Conservation (phyloP, 2,797 vertebrate genomes). For the Myotis pilosus region DNA sequence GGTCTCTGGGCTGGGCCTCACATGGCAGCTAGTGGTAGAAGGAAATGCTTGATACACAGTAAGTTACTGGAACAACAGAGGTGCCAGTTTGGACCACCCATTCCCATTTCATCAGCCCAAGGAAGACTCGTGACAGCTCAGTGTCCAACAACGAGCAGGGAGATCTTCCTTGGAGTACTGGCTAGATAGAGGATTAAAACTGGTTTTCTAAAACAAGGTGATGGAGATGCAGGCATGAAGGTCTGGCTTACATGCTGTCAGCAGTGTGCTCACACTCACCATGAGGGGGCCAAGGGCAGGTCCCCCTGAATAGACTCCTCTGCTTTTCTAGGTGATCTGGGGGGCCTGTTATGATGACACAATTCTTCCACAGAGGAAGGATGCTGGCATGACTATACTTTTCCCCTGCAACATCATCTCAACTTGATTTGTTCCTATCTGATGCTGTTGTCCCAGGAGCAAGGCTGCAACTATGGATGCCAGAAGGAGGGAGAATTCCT, state of each 20-base stretch:
- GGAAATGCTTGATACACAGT: not conserved
- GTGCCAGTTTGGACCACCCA: not conserved
- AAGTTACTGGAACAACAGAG: not conserved
- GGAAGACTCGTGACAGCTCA: not conserved
- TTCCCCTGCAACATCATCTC: too few species aligned
- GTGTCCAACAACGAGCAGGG: not conserved
- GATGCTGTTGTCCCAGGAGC: not conserved
- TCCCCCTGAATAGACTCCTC: not conserved
- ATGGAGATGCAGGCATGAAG: not conserved
- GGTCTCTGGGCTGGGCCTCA: not conserved
- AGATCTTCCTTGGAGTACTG: not conserved
- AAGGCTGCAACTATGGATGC: not conserved
- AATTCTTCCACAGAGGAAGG: not conserved
- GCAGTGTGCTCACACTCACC: too few species aligned
- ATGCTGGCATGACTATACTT: too few species aligned
- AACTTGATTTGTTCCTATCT: not conserved
- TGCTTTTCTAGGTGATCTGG: not conserved
- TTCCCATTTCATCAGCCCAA: not conserved
- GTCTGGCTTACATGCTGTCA: not conserved
- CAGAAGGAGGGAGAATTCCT: not conserved
- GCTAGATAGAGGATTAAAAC: not conserved
- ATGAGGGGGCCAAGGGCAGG: too few species aligned
- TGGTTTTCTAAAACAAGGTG: accelerated
- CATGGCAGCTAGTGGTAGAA: too few species aligned
- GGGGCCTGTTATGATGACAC: not conserved